Base-by-base conservation (phyloP, 2,797 vertebrate genomes). In the Triplophysa bombifrons region DNA sequence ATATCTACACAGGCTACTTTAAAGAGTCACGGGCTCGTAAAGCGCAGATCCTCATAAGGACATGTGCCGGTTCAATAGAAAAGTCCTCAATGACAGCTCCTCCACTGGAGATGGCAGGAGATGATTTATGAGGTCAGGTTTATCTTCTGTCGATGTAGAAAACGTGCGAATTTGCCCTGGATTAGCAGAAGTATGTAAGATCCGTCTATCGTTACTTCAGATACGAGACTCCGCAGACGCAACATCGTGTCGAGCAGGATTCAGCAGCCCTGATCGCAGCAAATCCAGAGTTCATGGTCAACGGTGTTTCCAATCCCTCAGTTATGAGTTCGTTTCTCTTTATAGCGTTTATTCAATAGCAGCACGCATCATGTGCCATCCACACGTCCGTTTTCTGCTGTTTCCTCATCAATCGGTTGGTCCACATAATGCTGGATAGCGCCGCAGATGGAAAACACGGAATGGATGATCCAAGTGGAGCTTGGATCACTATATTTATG, bases 391-490 rank as follows among this genome's bases (percentile, higher is more conserved):
- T 76, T 76, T 84, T 84, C 65, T 74, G 71, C 85, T 73, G 84
- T 64, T 79, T 53, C 60, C 48, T 65, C 80, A 73, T 27, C 25
- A 85, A 85, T 85, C 81, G 87, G 85, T 80, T 69, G 1, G 61
- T 84, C 87, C 76, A 77, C 50, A 72, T 71, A 55, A 25, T 53
- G 70, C 71, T 65, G 16, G 58, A 41, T 80, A 56, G 78, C 25
- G 72, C 60, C 63, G 74, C 44, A 20, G 30, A 38, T 44, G 82
- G 78, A 87, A 89, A 88, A 85, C 84, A 68, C 61, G 90, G 86
- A 86, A 71, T 84, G 87, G 87, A 86, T 11, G 19, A 10, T 10
- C 70, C n/a, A 25, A 22, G n/a, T 58, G 63, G 41, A 74, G 20
- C 56, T n/a, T 27, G 25, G 6, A 30, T n/a, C 44, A 13, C 44